Percentiles rank a stretch among this genome's conserved stretches.
Conservation (phyloP, 2,797 vertebrate genomes). For the Semotilus atromaculatus region DNA sequence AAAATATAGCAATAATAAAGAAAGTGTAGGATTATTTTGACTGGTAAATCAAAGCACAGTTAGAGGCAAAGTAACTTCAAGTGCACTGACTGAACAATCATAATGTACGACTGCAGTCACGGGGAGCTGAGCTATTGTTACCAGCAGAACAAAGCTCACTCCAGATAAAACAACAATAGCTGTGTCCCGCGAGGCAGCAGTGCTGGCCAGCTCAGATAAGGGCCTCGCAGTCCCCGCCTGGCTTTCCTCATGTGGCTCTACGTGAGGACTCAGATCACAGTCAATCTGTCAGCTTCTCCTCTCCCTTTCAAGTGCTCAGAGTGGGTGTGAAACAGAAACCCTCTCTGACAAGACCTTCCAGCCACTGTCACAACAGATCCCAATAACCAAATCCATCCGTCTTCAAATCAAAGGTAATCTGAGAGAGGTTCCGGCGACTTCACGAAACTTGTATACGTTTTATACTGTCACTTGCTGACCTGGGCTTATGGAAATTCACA, state of each 20-base stretch:
- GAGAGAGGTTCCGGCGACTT: not conserved
- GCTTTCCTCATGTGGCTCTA: slow-evolving; percentile 37
- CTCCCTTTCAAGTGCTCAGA: slow-evolving; percentile 34
- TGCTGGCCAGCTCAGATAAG: slow-evolving; percentile 44
- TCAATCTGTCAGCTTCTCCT: slow-evolving; percentile 29
- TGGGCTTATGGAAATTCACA: not conserved
- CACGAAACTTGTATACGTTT: too few species aligned
- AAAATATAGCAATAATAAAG: not conserved
- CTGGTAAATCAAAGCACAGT: not conserved
- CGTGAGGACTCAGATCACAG: slow-evolving; percentile 26
- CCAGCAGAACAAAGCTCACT: slow-evolving; percentile 28
- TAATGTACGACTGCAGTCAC: not conserved
- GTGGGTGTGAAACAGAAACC: slow-evolving; percentile 39
- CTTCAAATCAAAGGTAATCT: slow-evolving; percentile 14
- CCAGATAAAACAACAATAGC: slow-evolving; percentile 45
- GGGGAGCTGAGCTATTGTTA: slow-evolving; percentile 27
- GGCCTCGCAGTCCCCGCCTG: slow-evolving; percentile 20
- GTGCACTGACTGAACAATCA: not conserved
- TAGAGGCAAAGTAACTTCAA: not conserved
- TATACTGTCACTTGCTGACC: not conserved
- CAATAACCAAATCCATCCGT: slow-evolving; percentile 3
- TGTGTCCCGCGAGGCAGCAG: not conserved
- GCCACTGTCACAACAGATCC: not conserved
- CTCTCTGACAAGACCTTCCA: slow-evolving; percentile 17
- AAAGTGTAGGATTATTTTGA: not conserved